Evolutionary conservation across 1,140 invertebrate genomes (phyloP).

Genomic region (Drosophila aff.): DNA sequence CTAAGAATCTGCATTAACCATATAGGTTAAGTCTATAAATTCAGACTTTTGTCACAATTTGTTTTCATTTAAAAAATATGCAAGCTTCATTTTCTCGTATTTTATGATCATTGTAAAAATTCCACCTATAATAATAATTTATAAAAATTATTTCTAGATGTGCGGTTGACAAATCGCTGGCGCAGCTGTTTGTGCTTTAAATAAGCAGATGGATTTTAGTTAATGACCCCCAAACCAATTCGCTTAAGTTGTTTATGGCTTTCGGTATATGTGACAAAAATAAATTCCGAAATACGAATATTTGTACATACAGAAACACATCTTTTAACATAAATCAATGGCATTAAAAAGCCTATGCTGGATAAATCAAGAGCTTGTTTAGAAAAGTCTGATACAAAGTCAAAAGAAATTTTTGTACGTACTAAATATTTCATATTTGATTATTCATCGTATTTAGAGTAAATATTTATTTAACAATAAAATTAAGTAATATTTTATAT

Average conservation of each 20-base stretch:
- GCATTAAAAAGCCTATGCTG: constrained; percentile 14
- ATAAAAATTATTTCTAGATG: constrained; percentile 12
- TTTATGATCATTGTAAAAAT: constrained; percentile 38
- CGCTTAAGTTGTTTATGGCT: constrained; percentile 79
- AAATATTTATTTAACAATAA: background rate
- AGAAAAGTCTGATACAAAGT: constrained; percentile 52
- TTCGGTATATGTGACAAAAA: constrained; percentile 49
- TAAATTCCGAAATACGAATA: constrained; percentile 52
- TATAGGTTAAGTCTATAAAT: constrained; percentile 65
- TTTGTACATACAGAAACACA: constrained; percentile 19
- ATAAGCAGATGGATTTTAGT: constrained; percentile 76
- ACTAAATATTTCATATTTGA: background rate
- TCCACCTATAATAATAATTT: constrained; percentile 17
- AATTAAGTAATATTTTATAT: background rate
- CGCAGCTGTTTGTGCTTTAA: constrained; percentile 77
- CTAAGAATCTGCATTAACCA: constrained; percentile 52
- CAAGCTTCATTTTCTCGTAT: constrained; percentile 31
- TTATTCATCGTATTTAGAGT: background rate
- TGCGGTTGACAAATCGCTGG: constrained; percentile 76
- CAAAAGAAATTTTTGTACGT: background rate
- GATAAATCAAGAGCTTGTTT: constrained; percentile 43
- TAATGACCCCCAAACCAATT: constrained; percentile 79
- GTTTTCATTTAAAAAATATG: constrained; percentile 23
- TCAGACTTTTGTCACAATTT: constrained; percentile 30
- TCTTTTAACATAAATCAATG: background rate